Evolutionary conservation across 2,797 vertebrate species (phyloP).

Genomic region (Ptychobarbus kaznakovi): DNA sequence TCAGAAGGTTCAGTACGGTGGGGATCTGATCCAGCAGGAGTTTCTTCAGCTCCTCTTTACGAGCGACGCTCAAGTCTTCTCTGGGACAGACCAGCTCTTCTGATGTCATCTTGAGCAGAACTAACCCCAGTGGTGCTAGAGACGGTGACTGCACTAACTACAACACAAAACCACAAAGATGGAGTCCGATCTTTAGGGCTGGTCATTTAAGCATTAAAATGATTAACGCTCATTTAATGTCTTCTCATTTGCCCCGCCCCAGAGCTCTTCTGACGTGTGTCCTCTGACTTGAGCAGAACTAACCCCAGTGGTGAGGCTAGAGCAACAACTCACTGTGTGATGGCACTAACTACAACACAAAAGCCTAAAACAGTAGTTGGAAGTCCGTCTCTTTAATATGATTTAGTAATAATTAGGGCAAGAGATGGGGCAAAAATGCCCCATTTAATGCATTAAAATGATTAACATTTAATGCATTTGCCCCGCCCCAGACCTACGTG

Average conservation of each 20-base stretch:
- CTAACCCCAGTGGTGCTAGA: slow-evolving; percentile 89
- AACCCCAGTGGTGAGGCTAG: slow-evolving; percentile 90
- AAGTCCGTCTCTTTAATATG: background rate
- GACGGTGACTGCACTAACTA: slow-evolving; percentile 94
- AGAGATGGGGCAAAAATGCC: no score
- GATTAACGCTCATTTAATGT: no score
- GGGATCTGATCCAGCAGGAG: slow-evolving; percentile 96
- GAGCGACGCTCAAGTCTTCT: slow-evolving; percentile 93
- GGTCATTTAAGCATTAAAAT: no score
- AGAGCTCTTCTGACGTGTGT: slow-evolving; percentile 75
- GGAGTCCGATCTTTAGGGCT: background rate
- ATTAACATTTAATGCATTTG: no score
- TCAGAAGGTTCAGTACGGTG: slow-evolving; percentile 90
- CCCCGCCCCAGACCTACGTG: no score
- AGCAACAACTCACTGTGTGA: no score
- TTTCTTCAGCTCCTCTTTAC: slow-evolving; percentile 96
- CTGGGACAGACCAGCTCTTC: slow-evolving; percentile 96
- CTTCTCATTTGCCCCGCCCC: no score
- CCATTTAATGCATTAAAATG: no score
- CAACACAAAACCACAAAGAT: slow-evolving; percentile 23
- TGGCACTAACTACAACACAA: slow-evolving; percentile 87
- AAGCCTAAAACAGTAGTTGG: slow-evolving; percentile 7
- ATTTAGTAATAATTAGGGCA: background rate
- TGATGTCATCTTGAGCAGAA: slow-evolving; percentile 96
- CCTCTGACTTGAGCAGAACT: slow-evolving; percentile 84